Base-by-base conservation (phyloP, 2,113 vertebrate species). In the Hippopotamus amphibius region DNA sequence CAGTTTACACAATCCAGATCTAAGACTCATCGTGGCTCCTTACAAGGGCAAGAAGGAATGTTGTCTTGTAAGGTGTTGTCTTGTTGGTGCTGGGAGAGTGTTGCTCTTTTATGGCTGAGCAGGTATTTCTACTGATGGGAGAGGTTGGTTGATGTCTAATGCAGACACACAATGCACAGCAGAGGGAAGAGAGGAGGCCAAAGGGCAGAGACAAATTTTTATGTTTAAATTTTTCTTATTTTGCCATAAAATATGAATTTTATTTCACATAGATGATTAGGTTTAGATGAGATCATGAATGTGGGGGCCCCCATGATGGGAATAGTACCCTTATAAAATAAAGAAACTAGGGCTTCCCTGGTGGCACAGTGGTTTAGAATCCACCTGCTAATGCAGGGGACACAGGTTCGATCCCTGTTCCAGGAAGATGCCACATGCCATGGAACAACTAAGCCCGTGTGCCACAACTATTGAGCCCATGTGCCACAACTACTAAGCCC, bases 241-340 rank as follows among this genome's bases (percentile, higher is more conserved):
- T 79, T 55, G 10, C 33, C 33, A 1, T 79, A 55, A 79, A 79
- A 37, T 79, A n/a, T 55, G 50, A n/a, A n/a, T 55, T 37, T 55
- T 55, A 24, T 79, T 24, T 55, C 76, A 79, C 19, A 79, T 19
- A 79, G 21, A 55, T 79, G 43, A 48, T 6, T 7, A 22, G 11
- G 14, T 16, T 90, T 33, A 11, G 4, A 10, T 33, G 4, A 43
- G 22, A 26, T 28, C 86, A 6, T 12, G 41, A 41, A 21, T 11
- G 13, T 71, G 55, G 22, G 13, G 13, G 13, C 11, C 37, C 26
- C 63, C 6, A 0, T 14, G 46, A 14, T 3, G 13, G 13, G 30
- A 33, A 57, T 16, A 21, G 37, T 1, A 30, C 2, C 22, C 37
- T 71, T 57, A 4, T 11, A 21, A 48, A 30, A 37, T 37, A 37